These are phyloP conservation scores for Botia almorhae DNA, from an alignment of 2,797 vertebrate species.

Conservation along the genomic window DNA sequence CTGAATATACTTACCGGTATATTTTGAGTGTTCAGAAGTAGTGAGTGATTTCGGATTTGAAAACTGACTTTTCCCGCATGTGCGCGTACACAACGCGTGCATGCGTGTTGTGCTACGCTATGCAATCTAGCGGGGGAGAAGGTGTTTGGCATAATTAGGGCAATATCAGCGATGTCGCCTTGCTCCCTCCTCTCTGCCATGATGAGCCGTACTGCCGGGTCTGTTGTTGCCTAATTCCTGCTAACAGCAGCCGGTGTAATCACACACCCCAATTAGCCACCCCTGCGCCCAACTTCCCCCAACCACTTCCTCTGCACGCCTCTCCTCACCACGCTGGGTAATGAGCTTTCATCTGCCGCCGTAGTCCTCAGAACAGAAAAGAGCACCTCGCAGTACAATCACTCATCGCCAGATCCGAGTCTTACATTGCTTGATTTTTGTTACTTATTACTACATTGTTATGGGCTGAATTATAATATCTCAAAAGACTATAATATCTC, in stretches of 20 bases:
- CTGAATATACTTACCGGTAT: not conserved
- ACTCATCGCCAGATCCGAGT: slow-evolving; percentile 64
- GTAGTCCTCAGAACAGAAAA: slow-evolving; percentile 78
- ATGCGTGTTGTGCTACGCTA: slow-evolving; percentile 37
- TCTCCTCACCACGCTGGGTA: slow-evolving; percentile 92
- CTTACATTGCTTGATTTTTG: slow-evolving; percentile 19
- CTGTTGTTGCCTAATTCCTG: slow-evolving; percentile 96
- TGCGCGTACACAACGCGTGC: slow-evolving; percentile 2
- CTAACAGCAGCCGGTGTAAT: slow-evolving; percentile 99
- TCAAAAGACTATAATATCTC: not conserved
- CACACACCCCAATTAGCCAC: slow-evolving; percentile 98
- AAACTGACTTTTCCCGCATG: slow-evolving; percentile 15
- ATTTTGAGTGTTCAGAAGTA: not conserved
- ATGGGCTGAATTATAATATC: not conserved
- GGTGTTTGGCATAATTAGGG: slow-evolving; percentile 87
- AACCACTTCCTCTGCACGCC: slow-evolving; percentile 85
- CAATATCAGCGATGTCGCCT: slow-evolving; percentile 88
- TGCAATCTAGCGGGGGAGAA: slow-evolving; percentile 76
- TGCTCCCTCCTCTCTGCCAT: slow-evolving; percentile 86
- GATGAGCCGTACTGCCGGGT: slow-evolving; percentile 93
- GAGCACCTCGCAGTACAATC: slow-evolving; percentile 92
- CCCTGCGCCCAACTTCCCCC: slow-evolving; percentile 90
- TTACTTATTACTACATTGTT: slow-evolving; percentile 7
- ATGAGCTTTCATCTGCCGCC: slow-evolving; percentile 97
- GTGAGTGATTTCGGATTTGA: not conserved